These are phyloP conservation scores for Enoplosus armatus DNA, from an alignment of 2,797 vertebrate genomes.

Conservation along the genomic window DNA sequence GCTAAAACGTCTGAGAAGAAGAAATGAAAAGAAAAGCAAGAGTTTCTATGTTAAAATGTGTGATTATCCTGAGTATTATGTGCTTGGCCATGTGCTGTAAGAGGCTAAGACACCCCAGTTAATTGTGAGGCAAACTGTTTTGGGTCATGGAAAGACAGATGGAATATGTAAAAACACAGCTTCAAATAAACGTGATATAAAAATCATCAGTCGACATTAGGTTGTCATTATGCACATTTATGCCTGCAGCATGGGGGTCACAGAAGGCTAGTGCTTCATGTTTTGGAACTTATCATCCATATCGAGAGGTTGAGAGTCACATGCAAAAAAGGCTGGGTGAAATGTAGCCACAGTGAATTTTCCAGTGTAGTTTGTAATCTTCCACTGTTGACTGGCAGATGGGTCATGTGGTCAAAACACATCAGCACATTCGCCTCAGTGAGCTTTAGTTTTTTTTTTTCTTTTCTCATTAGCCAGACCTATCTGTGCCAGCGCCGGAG, in stretches of 20 bases:
- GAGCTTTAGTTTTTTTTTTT: slow-evolving; percentile 1
- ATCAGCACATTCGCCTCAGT: slow-evolving; percentile 10
- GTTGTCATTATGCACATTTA: slow-evolving; percentile 28
- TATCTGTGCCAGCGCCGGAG: too few relatives aligned
- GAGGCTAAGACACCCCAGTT: not conserved
- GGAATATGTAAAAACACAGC: not conserved
- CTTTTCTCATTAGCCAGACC: slow-evolving; percentile 23
- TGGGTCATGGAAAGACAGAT: not conserved
- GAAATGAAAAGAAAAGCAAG: not conserved
- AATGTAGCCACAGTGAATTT: slow-evolving; percentile 27
- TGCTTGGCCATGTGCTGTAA: not conserved
- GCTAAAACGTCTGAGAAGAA: not conserved
- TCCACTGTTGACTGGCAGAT: slow-evolving; percentile 14
- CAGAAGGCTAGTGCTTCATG: not conserved
- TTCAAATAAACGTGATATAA: not conserved
- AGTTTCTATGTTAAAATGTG: not conserved
- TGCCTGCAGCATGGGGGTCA: slow-evolving; percentile 13
- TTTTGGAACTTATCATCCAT: slow-evolving; percentile 21
- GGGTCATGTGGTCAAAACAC: slow-evolving; percentile 47
- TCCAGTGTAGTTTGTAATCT: slow-evolving; percentile 30
- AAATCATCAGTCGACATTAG: slow-evolving; percentile 2
- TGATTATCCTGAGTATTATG: not conserved
- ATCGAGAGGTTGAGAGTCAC: slow-evolving; percentile 20
- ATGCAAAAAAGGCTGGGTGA: slow-evolving; percentile 20
- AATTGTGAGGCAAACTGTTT: not conserved